Base-by-base conservation (phyloP, 2,113 vertebrate species). In the Elachura formosa region DNA sequence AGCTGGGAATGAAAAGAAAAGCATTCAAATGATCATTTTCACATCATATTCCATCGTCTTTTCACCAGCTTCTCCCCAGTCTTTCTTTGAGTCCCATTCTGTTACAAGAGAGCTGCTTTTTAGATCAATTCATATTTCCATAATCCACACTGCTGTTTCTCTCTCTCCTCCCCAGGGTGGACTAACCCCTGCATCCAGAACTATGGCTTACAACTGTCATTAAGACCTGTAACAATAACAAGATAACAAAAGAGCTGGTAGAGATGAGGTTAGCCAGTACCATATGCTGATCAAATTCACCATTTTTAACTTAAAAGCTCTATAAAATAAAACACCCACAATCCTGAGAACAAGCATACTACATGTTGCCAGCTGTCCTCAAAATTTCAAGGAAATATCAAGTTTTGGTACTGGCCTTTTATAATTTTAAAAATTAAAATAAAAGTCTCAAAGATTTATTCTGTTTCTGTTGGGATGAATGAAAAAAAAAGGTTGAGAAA, bases 41-140 rank as follows among this genome's bases (percentile, higher is more conserved):
- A 98, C 98, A 98, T 99, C 98, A 98, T 98, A 98, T 98, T 98
- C 98, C 98, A 97, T 98, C 98, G 96, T 97, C 97, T 98, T 98
- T 98, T 98, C 98, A 97, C 96, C 96, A 98, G 98, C 98, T 98
- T 98, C 98, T 98, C 98, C 97, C 97, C 98, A 98, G 98, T 98
- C 98, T 98, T 98, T 98, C 98, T 99, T 99, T 99, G 98, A 99
- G 98, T 89, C 97, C 97, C 98, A 98, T 99, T 98, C 98, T 98
- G 98, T 98, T 98, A 98, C 96, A 96, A 97, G 96, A 97, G 97
- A 93, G 90, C 95, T 97, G 92, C 97, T 98, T 97, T 98, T 98
- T 97, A 99, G 99, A 99, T 99, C 99, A 98, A 98, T 99, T 98
- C 99, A 99, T 99, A 99, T 99, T 99, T 99, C 99, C 99, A 99